Base-by-base conservation (phyloP, 2,113 vertebrate species). In the Ornithorhynchus anatinus region DNA sequence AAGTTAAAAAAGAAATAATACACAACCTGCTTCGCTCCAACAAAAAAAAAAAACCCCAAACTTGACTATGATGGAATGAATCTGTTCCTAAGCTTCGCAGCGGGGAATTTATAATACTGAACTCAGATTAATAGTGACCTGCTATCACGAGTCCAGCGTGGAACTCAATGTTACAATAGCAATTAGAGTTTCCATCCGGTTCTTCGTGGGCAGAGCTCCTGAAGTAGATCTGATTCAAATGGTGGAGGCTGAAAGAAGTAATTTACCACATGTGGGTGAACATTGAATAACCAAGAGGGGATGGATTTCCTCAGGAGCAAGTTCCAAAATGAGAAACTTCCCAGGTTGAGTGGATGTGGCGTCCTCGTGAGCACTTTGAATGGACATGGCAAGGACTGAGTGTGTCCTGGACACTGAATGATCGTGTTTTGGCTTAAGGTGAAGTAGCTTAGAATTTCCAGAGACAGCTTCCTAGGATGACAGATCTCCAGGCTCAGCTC, bases 81-180 rank as follows among this genome's bases (percentile, higher is more conserved):
- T n/a, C n/a, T n/a, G n/a, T n/a, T n/a, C n/a, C n/a, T n/a, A n/a
- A n/a, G n/a, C n/a, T n/a, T n/a, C n/a, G n/a, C n/a, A n/a, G n/a
- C n/a, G n/a, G n/a, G n/a, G n/a, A n/a, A n/a, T n/a, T n/a, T n/a
- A n/a, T n/a, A n/a, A n/a, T n/a, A n/a, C n/a, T n/a, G n/a, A n/a
- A n/a, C n/a, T n/a, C n/a, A n/a, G n/a, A n/a, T n/a, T n/a, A n/a
- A n/a, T n/a, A n/a, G n/a, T n/a, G n/a, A n/a, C n/a, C n/a, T 20
- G 19, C 1, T 2, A 23, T 23, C 29, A 22, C 2, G 0, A 5
- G 1, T 6, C 9, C n/a, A 13, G 19, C 2, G 10, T 1, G 5
- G 15, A 53, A 11, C 0, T 3, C 12, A 1, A 8, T 8, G 19
- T 2, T 12, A 6, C 5, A 20, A 20, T 3, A 2, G 7, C 39